Base-by-base conservation (phyloP, 2,888 invertebrate species). In the Cheilosia pagana region DNA sequence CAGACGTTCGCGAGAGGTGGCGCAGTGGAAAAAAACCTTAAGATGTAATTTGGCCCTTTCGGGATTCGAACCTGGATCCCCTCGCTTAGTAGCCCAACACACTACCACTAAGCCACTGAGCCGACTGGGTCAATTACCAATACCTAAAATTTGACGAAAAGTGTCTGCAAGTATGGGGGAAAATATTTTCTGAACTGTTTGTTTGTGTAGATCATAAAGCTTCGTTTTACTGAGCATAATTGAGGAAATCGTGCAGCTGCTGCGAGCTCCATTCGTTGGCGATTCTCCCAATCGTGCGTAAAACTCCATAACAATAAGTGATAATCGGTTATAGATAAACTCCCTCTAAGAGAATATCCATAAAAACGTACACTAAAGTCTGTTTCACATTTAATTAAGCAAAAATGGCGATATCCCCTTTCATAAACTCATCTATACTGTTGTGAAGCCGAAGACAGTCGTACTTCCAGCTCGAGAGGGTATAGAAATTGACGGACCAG, bases 321-420 rank as follows among this genome's bases (percentile, higher is more conserved):
- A 6, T 50, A 60, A 60, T 45, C 28, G 45, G 3, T 60, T 45
- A 7, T 45, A 28, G 25, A 60, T 45, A 28, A n/a, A 59, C 59
- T 41, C 21, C 23, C 16, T 2, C 39, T 50, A 6, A 23, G 21
- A 5, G 14, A 14, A 23, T 23, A 10, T 23, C 1, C 8, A 12
- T 25, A 50, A 0, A 23, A 14, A 23, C 19, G 6, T 12, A 23
- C 14, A 14, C 21, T 43, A 48, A 3, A 5, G n/a, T 31, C n/a
- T 43, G 41, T 52, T 70, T 21, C 71, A 21, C 41, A 62, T 68
- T 70, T 68, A 43, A 77, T 70, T 77, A 77, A 70, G 68, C 14
- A 70, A 68, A 68, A 77, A 67, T 43, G 12, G 52, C 31, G 14
- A 43, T 41, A 53, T 62, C 28, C 41, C 43, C 28, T 39, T 71